Base-by-base conservation (phyloP, 2,888 invertebrate genomes). In the Trachelus tabidus region DNA sequence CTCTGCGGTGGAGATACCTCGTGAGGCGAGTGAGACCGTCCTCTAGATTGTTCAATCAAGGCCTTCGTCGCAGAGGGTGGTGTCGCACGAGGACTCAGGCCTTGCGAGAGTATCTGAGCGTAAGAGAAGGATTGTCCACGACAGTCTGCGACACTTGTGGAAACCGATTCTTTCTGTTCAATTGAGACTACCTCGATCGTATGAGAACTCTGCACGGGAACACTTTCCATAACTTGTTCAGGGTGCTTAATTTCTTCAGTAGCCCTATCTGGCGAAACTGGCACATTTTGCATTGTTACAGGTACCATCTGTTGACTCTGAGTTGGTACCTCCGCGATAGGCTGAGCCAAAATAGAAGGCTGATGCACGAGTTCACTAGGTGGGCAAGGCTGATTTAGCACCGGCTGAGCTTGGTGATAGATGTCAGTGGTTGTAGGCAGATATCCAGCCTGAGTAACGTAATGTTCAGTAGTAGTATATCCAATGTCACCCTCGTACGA, bases 101-200 rank as follows among this genome's bases (percentile, higher is more conserved):
- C 95, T 81, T 95, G 94, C 69, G 95, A 94, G 85, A 96, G 92
- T 87, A 95, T 95, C 92, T 95, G 94, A 3, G 95, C 96, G 88
- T 96, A 96, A 0, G 96, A 95, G 85, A 95, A 93, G 81, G 85
- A 83, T 6, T 85, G 76, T 68, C 84, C 87, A 34, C 85, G 84
- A 11, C 73, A 79, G 31, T 89, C 85, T 4, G 35, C 1, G 30
- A 69, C 76, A 73, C n/a, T 80, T 33, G 40, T 73, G 15, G 40
- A n/a, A 34, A 71, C 71, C 31, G 12, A 34, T 71, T 71, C 71
- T 23, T 71, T 71, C 31, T 71, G 4, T 31, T 71, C 71, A 12
- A 71, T 33, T 34, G 71, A 15, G 2, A 23, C 71, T 12, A 9
- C 31, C 12, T 33, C 31, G 31, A 12, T 11, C 71, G 33, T 31